Conservation (phyloP, 2,888 invertebrate genomes). For the Theretra japonica region DNA sequence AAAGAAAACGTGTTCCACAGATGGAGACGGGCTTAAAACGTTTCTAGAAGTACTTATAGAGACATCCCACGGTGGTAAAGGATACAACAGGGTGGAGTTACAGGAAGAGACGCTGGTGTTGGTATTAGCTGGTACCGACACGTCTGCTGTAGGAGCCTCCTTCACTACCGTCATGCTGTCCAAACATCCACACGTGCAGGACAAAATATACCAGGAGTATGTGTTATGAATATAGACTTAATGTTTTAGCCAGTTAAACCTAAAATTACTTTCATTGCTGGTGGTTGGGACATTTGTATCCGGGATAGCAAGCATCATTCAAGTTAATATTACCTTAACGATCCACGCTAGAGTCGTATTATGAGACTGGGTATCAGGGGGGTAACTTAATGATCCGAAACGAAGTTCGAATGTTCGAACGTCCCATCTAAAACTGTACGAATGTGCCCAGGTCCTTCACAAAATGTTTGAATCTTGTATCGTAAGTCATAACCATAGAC, state of each 20-base stretch:
- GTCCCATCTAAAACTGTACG: no score
- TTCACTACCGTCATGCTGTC: slow-evolving; percentile 55
- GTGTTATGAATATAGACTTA: slow-evolving; percentile 31
- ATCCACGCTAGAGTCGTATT: no score
- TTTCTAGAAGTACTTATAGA: slow-evolving; percentile 59
- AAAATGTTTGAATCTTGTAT: no score
- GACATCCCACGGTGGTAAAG: slow-evolving; percentile 41
- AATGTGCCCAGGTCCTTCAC: no score
- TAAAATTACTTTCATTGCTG: no score
- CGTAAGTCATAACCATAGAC: no score
- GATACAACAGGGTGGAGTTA: slow-evolving; percentile 50
- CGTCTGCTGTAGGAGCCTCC: slow-evolving; percentile 54
- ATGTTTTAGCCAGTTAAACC: neutral
- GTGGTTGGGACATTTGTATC: no score
- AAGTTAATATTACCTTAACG: no score
- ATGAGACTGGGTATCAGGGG: no score
- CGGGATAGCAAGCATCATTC: no score
- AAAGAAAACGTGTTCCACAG: neutral
- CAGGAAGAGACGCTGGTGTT: slow-evolving; percentile 58
- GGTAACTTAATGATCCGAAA: no score
- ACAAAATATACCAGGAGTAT: slow-evolving; percentile 59
- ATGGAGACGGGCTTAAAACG: slow-evolving; percentile 37
- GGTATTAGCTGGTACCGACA: slow-evolving; percentile 61
- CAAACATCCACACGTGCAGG: slow-evolving; percentile 53
- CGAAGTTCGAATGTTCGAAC: no score